Conservation (phyloP, 2,888 invertebrate species). For the Noctuana brunneofusca region DNA sequence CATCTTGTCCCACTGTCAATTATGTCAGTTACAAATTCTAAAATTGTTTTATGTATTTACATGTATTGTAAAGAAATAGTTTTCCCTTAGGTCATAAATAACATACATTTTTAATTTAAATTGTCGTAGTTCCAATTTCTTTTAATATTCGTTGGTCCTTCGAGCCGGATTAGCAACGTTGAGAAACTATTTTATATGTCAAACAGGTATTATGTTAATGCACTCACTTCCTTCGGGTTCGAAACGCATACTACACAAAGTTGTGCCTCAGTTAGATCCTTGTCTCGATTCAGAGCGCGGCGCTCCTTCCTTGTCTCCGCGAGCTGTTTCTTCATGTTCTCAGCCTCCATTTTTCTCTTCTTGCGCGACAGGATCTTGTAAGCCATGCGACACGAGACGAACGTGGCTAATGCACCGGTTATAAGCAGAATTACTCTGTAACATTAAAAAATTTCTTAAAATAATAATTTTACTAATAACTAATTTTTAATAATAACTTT, state of each 20-base stretch:
- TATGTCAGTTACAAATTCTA: too few species aligned
- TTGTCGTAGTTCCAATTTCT: too few species aligned
- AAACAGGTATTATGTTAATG: too few species aligned
- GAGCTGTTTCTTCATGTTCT: slow-evolving; percentile 83
- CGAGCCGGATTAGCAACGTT: neutral
- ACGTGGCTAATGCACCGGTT: slow-evolving; percentile 80
- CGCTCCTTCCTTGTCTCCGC: slow-evolving; percentile 86
- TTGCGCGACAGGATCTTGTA: slow-evolving; percentile 77
- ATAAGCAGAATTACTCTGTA: slow-evolving; percentile 79
- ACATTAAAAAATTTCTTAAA: slow-evolving; percentile 25
- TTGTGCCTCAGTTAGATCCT: slow-evolving; percentile 85
- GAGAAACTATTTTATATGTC: neutral
- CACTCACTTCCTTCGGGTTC: slow-evolving; percentile 89
- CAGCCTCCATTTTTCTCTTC: slow-evolving; percentile 80
- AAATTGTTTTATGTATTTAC: too few species aligned
- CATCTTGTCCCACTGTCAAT: too few species aligned
- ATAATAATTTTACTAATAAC: too few species aligned
- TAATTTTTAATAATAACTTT: too few species aligned
- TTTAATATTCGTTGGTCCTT: neutral
- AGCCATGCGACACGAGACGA: slow-evolving; percentile 77
- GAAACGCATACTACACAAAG: slow-evolving; percentile 93
- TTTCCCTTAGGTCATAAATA: too few species aligned
- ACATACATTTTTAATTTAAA: too few species aligned
- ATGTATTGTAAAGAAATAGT: too few species aligned
- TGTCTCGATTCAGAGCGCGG: slow-evolving; percentile 85